Percentiles rank a stretch among this genome's conserved stretches.
These are phyloP conservation scores for Salticus scenicus DNA, from an alignment of 2,888 invertebrate genomes.

Conservation along the genomic window DNA sequence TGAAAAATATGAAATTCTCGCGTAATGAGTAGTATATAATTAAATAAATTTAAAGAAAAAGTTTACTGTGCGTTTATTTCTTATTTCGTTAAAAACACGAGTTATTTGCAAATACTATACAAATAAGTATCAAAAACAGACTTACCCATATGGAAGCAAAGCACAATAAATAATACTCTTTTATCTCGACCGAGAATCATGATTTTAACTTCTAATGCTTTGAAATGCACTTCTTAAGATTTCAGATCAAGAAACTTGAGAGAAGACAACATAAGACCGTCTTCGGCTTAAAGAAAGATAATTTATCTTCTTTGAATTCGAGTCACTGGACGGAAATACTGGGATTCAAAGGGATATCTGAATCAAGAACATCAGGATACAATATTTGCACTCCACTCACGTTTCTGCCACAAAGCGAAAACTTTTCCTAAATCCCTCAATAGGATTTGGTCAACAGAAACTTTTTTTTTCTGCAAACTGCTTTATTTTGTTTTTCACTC, in stretches of 20 bases:
- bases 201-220: not conserved
- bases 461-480: not conserved
- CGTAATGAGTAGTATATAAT: no score
- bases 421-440: not conserved
- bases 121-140: no score
- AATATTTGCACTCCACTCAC: not conserved
- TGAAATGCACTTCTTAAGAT: not conserved
- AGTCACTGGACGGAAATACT: not conserved
- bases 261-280: not conserved
- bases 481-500: not conserved
- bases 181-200: not conserved
- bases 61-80: no score
- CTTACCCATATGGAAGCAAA: not conserved
- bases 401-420: not conserved
- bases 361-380: not conserved
- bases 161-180: not conserved
- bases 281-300: not conserved
- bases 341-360: slow-evolving; percentile 1
- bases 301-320: not conserved
- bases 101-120: no score
- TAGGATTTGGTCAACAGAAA: not conserved
- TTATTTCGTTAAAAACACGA: no score
- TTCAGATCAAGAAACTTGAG: not conserved
- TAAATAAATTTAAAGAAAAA: no score
- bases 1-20: no score